Base-by-base conservation (phyloP, 2,888 invertebrate species). In the Phoenoteleia sp. region DNA sequence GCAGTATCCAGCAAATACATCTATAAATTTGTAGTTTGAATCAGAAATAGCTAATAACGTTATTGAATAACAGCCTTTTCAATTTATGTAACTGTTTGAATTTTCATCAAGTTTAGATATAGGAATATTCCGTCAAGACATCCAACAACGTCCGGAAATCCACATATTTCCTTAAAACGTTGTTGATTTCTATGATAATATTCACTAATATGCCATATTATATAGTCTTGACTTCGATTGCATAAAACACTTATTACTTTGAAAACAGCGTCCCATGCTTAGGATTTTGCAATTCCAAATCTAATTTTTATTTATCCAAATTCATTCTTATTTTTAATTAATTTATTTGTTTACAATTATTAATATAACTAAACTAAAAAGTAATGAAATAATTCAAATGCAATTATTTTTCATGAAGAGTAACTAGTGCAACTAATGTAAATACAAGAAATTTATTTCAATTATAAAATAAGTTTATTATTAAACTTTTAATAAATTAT, bases 1-100 rank as follows among this genome's bases (percentile, higher is more conserved):
- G 27, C 66, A 71, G 17, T 27, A 72, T 4, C 79, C 83, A 23
- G 19, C 47, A n/a, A 39, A 79, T 3, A 77, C 75, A 62, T 74
- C 74, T 3, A 39, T 74, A 39, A 74, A 62, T 62, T 29, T 60
- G 23, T 49, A 49, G n/a, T 39, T 19, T 3, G 15, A 13, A 19
- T 49, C 19, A n/a, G 62, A 74, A 15, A 74, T 52, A 6, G n/a
- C 66, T 47, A 67, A 60, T 15, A 77, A 47, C 4, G 33, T 60
- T 2, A 80, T 66, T 0, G 80, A 80, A 39, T 64, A 29, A 25
- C 6, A 80, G 6, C 56, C 56, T 33, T 80, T 80, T 13, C 72
- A n/a, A 49, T 80, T 80, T 2, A 42, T 52, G 17, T 77, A 77
- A 21, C 77, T 77, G 7, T 49, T 36, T 0, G 25, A 7, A 29